Conservation (phyloP, 1,140 invertebrate species). For the Saccostrea echinata region DNA sequence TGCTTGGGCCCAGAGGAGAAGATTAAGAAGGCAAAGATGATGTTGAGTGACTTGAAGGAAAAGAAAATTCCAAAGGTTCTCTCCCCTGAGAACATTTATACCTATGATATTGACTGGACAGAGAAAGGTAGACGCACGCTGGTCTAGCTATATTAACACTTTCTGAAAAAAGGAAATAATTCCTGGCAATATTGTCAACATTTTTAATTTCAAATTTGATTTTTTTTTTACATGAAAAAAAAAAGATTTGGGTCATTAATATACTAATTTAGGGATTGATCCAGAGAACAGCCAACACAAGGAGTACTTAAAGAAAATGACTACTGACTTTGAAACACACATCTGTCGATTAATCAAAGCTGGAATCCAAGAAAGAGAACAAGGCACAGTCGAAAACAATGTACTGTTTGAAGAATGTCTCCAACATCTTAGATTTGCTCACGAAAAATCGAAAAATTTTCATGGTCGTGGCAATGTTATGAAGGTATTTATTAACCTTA, state of each 20-base stretch:
- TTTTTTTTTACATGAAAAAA: too few species aligned
- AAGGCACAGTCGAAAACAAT: slow-evolving; percentile 8
- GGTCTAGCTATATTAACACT: too few species aligned
- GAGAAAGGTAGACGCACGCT: slow-evolving; percentile 27
- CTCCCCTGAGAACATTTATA: slow-evolving; percentile 52
- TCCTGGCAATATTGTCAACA: too few species aligned
- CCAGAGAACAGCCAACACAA: slow-evolving; percentile 3
- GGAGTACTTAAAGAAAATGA: slow-evolving; percentile 43
- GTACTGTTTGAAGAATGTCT: slow-evolving; percentile 57
- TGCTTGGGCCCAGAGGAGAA: slow-evolving; percentile 58
- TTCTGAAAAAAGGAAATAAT: too few species aligned
- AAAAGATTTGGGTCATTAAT: too few species aligned
- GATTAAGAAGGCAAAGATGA: slow-evolving; percentile 49
- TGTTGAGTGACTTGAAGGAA: slow-evolving; percentile 60
- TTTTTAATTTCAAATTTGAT: too few species aligned
- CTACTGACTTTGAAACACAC: slow-evolving; percentile 27
- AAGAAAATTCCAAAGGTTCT: slow-evolving; percentile 57
- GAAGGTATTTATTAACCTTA: slow-evolving; percentile 33
- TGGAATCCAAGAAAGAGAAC: slow-evolving; percentile 34
- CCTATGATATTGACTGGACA: slow-evolving; percentile 63
- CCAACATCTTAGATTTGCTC: slow-evolving; percentile 56
- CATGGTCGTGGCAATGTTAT: slow-evolving; percentile 48
- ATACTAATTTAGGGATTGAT: background rate
- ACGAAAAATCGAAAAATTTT: slow-evolving; percentile 54
- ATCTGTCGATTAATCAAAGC: slow-evolving; percentile 32